Base-by-base conservation (phyloP, 64 coral and sea anemone species). In the Montipora foliosa region DNA sequence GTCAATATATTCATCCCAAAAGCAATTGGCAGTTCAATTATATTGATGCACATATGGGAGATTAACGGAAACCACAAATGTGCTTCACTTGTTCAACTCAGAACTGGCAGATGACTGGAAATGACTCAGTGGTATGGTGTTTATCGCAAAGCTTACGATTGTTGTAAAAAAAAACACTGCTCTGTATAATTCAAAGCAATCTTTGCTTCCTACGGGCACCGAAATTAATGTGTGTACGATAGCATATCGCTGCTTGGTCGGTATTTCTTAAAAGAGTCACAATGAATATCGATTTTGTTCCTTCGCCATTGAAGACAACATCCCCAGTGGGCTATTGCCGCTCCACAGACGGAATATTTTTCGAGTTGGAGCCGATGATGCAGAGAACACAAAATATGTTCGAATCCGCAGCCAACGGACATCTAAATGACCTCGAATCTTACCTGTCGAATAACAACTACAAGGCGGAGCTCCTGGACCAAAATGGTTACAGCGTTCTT, bases 401-500 rank as follows among this genome's bases (percentile, higher is more conserved):
- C 46, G 82, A 13, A 12, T 46, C 82, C 19, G 47, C 82, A 44
- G 82, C 82, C 8, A 50, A 51, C 44, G 82, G 82, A 16, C 82
- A 71, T 10, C 6, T 86, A 8, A 66, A 67, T 70, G 66, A 70
- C 19, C 49, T 86, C 0, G 44, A 51, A 50, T 20, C 82, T 1
- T 51, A 50, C 14, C 71, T 86, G 7, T 86, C 82, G 11, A 71
- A 45, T 0, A 49, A 66, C 17, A 71, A 49, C 47, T 19, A 50
- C 64, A 72, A 20, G n/a, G 66, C 82, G 37, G 89, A 91, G 71
- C 4, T 75, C 16, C 52, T 21, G 44, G 89, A 91, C 22, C 47
- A 83, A 59, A 59, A 47, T 37, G 89, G 79, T 19, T 29, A 29
- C 29, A 85, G 90, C 52, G 29, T 81, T 78, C 44, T 92, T 4